Conservation (phyloP, 2,797 vertebrate genomes). For the Delichon dasypus region DNA sequence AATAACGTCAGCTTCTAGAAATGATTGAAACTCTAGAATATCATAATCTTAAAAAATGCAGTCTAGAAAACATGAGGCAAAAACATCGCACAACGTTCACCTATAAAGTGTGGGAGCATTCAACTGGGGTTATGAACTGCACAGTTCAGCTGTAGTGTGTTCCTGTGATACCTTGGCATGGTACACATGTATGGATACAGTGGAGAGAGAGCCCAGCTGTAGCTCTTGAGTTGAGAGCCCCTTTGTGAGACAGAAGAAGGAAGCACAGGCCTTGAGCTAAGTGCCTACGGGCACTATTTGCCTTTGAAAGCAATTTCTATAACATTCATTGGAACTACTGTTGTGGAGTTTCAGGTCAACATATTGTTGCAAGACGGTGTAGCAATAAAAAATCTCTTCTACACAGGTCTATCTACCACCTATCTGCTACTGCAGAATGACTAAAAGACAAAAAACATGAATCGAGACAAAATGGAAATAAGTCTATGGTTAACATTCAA, state of each 20-base stretch:
- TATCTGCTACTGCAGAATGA: not conserved
- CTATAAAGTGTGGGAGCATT: not conserved
- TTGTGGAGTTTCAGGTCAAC: not conserved
- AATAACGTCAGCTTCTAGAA: not conserved
- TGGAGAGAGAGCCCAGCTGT: not conserved
- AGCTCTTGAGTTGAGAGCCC: not conserved
- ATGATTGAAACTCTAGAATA: not conserved
- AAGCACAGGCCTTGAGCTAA: not conserved
- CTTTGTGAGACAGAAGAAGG: not conserved
- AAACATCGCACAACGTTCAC: not conserved
- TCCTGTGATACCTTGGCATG: not conserved
- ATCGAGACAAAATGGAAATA: not conserved
- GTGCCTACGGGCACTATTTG: not conserved
- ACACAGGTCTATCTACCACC: not conserved
- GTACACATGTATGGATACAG: not conserved
- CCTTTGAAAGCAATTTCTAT: not conserved
- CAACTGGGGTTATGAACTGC: not conserved
- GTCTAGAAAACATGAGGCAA: not conserved
- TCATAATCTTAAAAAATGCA: not conserved
- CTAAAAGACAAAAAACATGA: not conserved
- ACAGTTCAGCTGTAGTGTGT: not conserved
- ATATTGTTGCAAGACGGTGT: not conserved
- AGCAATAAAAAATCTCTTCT: not conserved
- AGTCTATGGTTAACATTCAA: not conserved
- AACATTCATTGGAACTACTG: not conserved